Evolutionary conservation across 2,888 invertebrate species (phyloP).

Genomic region (Chrysolina americana): DNA sequence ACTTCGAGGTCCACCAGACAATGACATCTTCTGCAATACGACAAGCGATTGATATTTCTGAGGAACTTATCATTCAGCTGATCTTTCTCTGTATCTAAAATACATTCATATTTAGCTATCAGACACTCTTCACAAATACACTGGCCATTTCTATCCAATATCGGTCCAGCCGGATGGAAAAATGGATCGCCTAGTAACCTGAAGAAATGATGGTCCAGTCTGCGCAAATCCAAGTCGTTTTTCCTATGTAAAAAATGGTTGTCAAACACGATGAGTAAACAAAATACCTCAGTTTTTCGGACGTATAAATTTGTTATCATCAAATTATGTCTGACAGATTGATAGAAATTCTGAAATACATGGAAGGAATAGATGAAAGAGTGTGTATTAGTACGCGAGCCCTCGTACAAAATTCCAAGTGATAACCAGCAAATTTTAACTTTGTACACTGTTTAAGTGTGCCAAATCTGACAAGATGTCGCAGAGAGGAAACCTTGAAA

Average conservation of each 20-base stretch:
- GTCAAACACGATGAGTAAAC: no score
- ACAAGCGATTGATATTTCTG: slow-evolving; percentile 45
- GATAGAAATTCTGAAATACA: no score
- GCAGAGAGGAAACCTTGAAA: no score
- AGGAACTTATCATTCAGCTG: slow-evolving; percentile 46
- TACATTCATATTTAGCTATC: slow-evolving; percentile 61
- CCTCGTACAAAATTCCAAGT: no score
- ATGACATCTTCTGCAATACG: slow-evolving; percentile 52
- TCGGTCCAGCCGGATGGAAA: slow-evolving; percentile 60
- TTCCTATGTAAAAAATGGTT: slow-evolving; percentile 56
- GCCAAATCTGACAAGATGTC: no score
- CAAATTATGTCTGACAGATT: no score
- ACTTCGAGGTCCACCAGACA: slow-evolving; percentile 55
- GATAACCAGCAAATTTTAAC: no score
- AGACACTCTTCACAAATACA: slow-evolving; percentile 67
- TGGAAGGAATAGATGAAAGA: no score
- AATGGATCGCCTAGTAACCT: slow-evolving; percentile 61
- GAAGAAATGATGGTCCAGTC: slow-evolving; percentile 63
- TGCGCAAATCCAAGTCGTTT: slow-evolving; percentile 57
- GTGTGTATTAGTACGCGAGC: no score
- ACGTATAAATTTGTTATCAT: no score
- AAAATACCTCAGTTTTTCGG: no score
- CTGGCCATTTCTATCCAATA: slow-evolving; percentile 62
- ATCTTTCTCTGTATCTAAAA: slow-evolving; percentile 51
- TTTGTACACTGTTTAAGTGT: no score